These are phyloP conservation scores for Edolisoma coerulescens DNA, from an alignment of 2,113 vertebrate genomes.

Conservation along the genomic window DNA sequence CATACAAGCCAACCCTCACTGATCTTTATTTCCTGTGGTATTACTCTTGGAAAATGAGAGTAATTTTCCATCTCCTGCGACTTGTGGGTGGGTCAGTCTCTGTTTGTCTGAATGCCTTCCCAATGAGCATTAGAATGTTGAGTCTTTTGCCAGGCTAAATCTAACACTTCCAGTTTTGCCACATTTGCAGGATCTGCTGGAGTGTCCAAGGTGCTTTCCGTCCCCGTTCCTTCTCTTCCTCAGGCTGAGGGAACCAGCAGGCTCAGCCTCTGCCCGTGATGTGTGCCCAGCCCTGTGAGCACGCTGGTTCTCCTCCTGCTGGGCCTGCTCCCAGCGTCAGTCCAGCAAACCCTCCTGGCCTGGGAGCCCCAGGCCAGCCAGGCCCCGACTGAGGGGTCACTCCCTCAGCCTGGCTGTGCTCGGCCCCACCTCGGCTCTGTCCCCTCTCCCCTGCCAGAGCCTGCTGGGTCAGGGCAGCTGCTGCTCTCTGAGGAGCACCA, in stretches of 20 bases:
- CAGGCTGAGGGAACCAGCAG: neutral
- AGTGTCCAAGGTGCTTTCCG: neutral
- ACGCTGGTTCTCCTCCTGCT: neutral
- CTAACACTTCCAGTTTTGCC: neutral
- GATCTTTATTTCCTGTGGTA: neutral
- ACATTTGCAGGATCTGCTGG: neutral
- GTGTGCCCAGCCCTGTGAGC: neutral
- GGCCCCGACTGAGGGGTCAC: neutral
- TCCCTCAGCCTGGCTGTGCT: neutral
- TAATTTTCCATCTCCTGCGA: neutral
- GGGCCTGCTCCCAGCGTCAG: neutral
- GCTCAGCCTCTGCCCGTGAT: neutral
- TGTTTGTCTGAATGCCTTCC: neutral
- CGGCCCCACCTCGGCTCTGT: neutral
- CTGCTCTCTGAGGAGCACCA: neutral
- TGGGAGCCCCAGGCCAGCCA: neutral
- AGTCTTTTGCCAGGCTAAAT: neutral
- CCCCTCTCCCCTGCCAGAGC: neutral
- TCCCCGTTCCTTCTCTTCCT: neutral
- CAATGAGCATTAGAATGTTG: neutral
- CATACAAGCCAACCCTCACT: neutral
- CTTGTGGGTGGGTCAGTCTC: neutral
- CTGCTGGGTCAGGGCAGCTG: neutral
- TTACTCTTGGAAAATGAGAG: neutral
- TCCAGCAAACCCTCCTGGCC: neutral